A percentile compares a stretch with the other conserved stretches of the same genome.
These are phyloP conservation scores for Ditula angustiorana DNA, from an alignment of 2,888 invertebrate species.

Conservation along the genomic window DNA sequence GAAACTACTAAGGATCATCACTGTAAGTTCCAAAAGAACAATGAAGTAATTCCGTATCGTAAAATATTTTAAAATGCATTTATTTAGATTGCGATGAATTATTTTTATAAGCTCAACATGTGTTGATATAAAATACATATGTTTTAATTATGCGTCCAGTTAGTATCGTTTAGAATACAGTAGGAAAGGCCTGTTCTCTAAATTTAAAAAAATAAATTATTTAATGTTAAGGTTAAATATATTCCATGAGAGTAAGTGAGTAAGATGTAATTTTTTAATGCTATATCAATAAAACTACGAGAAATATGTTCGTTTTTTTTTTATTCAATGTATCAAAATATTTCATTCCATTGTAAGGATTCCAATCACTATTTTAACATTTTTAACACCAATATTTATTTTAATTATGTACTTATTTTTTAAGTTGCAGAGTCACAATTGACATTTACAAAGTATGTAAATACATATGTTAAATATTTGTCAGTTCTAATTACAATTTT, in stretches of 20 bases:
- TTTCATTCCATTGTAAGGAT: too few relatives aligned
- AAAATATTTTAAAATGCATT: slow-evolving; percentile 82
- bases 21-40: slow-evolving; percentile 56
- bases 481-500: too few relatives aligned
- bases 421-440: not conserved
- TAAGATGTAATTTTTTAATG: slow-evolving; percentile 76
- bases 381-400: not conserved
- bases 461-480: too few relatives aligned
- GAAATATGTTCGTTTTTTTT: slow-evolving; percentile 42
- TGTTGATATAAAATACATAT: slow-evolving; percentile 60
- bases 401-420: not conserved
- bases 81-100: slow-evolving; percentile 79
- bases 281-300: slow-evolving; percentile 64
- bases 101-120: slow-evolving; percentile 81
- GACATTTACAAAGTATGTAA: not conserved
- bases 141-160: slow-evolving; percentile 76
- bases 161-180: slow-evolving; percentile 63
- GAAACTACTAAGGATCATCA: slow-evolving; percentile 68
- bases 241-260: slow-evolving; percentile 57
- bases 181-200: slow-evolving; percentile 71
- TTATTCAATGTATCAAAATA: slow-evolving; percentile 42
- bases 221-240: slow-evolving; percentile 70
- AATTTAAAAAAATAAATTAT: slow-evolving; percentile 77
- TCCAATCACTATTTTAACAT: too few relatives aligned
- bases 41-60: slow-evolving; percentile 61